A percentile compares a stretch with the other conserved stretches of the same genome.
Evolutionary conservation across 2,113 vertebrate species (phyloP).

Genomic region (Nerophis ophidion): DNA sequence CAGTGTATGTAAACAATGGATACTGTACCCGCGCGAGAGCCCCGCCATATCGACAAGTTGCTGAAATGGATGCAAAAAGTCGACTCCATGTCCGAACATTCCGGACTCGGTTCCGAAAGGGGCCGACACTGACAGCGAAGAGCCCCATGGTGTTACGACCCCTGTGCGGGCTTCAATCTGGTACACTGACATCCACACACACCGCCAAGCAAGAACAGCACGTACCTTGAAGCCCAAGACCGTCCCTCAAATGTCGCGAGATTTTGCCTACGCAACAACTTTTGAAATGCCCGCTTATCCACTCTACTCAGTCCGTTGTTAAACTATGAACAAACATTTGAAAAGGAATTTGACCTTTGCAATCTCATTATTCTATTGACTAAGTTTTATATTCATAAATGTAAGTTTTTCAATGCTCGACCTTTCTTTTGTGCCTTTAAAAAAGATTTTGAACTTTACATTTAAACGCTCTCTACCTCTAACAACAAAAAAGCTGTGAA

Average conservation of each 20-base stretch:
- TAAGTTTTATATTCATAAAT: no score
- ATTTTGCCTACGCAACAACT: background rate
- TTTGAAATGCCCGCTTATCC: no score
- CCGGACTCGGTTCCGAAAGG: conserved; percentile 25
- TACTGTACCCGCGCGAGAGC: conserved; percentile 19
- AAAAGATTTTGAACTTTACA: no score
- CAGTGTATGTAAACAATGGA: conserved; percentile 11
- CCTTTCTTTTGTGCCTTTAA: no score
- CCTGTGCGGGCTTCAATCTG: background rate
- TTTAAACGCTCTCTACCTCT: no score
- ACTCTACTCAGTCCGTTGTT: no score
- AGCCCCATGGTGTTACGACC: conserved; percentile 27
- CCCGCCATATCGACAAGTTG: background rate
- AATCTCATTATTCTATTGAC: no score
- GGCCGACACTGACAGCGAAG: conserved; percentile 17
- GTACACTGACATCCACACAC: background rate
- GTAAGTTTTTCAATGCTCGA: no score
- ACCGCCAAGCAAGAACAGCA: background rate
- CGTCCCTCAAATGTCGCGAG: conserved; percentile 28
- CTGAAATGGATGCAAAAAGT: conserved; percentile 7
- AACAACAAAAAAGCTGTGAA: no score
- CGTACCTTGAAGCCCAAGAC: background rate
- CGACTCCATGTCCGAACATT: conserved; percentile 26
- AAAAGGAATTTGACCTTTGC: no score
- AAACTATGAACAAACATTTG: no score